These are phyloP conservation scores for Oriolus oriolus DNA, from an alignment of 2,113 vertebrate species.

Conservation along the genomic window DNA sequence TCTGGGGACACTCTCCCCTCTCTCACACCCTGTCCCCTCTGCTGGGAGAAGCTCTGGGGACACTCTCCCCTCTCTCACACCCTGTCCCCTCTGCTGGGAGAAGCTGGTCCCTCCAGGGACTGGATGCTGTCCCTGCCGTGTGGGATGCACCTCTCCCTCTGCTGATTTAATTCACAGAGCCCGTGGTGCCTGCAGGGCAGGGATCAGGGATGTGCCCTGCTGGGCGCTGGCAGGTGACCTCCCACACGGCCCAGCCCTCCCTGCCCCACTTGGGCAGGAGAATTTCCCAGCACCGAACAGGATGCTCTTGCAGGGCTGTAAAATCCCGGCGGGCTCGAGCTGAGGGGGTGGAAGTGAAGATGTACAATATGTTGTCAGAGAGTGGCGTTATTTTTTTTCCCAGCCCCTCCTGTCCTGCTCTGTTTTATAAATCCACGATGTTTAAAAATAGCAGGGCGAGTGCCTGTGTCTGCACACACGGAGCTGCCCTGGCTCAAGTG, in stretches of 20 bases:
- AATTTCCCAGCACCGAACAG: not conserved
- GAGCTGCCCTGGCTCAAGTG: not conserved
- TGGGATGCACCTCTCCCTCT: not conserved
- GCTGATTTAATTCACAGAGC: accelerated
- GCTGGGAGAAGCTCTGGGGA: not conserved
- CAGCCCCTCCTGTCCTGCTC: not conserved
- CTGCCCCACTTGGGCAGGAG: not conserved
- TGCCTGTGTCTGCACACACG: not conserved
- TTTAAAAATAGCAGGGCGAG: not conserved
- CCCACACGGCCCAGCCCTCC: not conserved
- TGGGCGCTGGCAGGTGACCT: not conserved
- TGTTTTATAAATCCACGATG: not conserved
- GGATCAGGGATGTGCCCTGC: not conserved
- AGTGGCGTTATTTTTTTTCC: not conserved
- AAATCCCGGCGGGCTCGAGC: not conserved
- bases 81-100: not conserved
- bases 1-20: too few species aligned
- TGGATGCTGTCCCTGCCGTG: not conserved
- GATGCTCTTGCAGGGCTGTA: not conserved
- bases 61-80: not conserved
- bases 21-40: not conserved
- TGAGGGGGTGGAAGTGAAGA: conserved; percentile 40
- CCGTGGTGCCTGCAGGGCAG: not conserved
- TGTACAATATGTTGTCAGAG: conserved; percentile 12
- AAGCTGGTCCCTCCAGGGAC: not conserved